These are phyloP conservation scores for Podargus strigoides DNA, from an alignment of 2,797 vertebrate species.

Conservation along the genomic window DNA sequence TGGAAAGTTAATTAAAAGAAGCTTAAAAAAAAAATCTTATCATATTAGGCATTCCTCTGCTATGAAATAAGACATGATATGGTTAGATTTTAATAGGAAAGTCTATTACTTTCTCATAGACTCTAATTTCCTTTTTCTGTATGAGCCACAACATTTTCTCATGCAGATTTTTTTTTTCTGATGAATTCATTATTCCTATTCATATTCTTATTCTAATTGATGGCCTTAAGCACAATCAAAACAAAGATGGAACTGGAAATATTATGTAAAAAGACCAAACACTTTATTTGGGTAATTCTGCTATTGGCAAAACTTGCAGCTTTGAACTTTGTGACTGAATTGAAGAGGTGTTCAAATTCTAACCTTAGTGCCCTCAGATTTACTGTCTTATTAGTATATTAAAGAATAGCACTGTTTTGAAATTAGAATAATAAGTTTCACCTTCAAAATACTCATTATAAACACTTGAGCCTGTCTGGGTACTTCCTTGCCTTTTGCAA, in stretches of 20 bases:
- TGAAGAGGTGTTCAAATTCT: constrained; percentile 21
- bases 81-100: constrained; percentile 65
- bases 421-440: not conserved
- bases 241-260: constrained; percentile 30
- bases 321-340: constrained; percentile 37
- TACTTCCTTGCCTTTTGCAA: not conserved
- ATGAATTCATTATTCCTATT: constrained; percentile 60
- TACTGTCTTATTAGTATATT: not conserved
- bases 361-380: not conserved
- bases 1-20: constrained; percentile 75
- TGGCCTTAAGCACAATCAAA: constrained; percentile 31
- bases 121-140: constrained; percentile 75
- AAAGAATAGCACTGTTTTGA: not conserved
- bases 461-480: not conserved
- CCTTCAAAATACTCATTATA: not conserved
- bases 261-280: constrained; percentile 36
- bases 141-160: constrained; percentile 47
- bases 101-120: constrained; percentile 65
- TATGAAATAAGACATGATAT: constrained; percentile 47
- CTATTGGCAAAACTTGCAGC: constrained; percentile 23
- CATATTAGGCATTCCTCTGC: constrained; percentile 50
- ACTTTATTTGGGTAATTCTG: constrained; percentile 41
- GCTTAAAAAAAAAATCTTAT: constrained; percentile 62
- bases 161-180: constrained; percentile 32
- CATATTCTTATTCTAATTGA: constrained; percentile 3